Evolutionary conservation across 1,140 invertebrate species (phyloP), one percentile per base, ranked within the genome.

Genomic region (Habropoda laboriosa): DNA sequence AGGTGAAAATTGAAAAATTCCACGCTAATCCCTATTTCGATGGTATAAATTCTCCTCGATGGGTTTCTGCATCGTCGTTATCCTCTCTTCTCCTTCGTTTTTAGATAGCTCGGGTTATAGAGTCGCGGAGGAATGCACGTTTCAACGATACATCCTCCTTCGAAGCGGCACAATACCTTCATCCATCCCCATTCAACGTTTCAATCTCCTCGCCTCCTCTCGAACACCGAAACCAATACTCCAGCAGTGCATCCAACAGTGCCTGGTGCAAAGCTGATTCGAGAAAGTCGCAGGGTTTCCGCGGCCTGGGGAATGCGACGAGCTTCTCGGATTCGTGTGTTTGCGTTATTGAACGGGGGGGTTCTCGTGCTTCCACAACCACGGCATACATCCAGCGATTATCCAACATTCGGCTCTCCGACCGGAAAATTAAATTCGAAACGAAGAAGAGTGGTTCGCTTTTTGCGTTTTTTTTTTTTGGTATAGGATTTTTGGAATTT

Each of bases 131-230:
- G 10, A 53, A 67, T 55, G 49, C 61, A 24, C 61, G 61, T 55
- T 53, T 53, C 60, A 64, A 42, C 61, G 49, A 55, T 67, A 42
- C 16, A 45, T 53, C n/a, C 21, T 2, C 42, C 2, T 21, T 38
- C n/a, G n/a, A n/a, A n/a, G 21, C 38, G 24, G 24, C 45, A 51
- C 49, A 45, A 75, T 45, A 24, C 63, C 27, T 76, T 76, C 51
- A 35, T 75, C 49, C 38, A 24, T 57, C 73, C 38, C 51, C 21
- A 67, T 67, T 47, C 73, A 35, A 7, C 64, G 64, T 67, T 76
- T 55, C 73, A 47, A 67, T 76, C 61, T 76, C 49, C 27, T 53
- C 49, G 27, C 55, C 61, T 35, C 18, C n/a, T 38, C 12, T 32
- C 21, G 4, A 51, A 38, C 45, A 40, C 18, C 71, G 60, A 64